Evolutionary conservation across 2,797 vertebrate species (phyloP).

Genomic region (Etheostoma nigrum): DNA sequence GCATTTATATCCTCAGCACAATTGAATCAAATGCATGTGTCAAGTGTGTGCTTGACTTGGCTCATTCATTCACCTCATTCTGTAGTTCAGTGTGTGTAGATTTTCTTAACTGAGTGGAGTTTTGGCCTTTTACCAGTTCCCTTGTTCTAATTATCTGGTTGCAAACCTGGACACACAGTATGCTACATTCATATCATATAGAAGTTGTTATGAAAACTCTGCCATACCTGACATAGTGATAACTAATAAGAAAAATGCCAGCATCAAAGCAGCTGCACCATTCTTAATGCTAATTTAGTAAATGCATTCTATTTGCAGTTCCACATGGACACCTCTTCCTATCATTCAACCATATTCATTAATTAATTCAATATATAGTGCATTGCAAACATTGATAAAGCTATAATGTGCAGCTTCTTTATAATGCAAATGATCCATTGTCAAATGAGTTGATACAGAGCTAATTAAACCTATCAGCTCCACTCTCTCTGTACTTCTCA

Average conservation of each 20-base stretch:
- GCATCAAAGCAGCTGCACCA: neutral
- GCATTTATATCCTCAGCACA: neutral
- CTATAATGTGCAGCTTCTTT: no score
- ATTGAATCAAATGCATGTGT: slow-evolving; percentile 6
- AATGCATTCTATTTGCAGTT: neutral
- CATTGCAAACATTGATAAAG: no score
- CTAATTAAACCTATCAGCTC: no score
- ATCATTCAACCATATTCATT: no score
- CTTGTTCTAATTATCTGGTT: neutral
- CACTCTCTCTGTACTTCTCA: no score
- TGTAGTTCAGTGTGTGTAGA: neutral
- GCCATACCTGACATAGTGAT: no score
- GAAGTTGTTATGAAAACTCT: neutral
- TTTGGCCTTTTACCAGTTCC: neutral
- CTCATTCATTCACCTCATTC: slow-evolving; percentile 2
- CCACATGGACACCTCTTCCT: no score
- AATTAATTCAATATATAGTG: no score
- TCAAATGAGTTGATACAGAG: no score
- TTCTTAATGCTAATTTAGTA: neutral
- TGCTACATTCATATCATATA: neutral
- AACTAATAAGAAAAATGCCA: neutral
- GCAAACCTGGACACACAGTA: neutral
- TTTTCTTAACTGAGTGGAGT: neutral
- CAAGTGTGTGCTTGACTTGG: slow-evolving; percentile 20
- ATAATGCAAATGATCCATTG: no score